Evolutionary conservation across 2,888 invertebrate species (phyloP), one percentile per base, ranked within the genome.

Genomic region (Zootermopsis nevadensis): DNA sequence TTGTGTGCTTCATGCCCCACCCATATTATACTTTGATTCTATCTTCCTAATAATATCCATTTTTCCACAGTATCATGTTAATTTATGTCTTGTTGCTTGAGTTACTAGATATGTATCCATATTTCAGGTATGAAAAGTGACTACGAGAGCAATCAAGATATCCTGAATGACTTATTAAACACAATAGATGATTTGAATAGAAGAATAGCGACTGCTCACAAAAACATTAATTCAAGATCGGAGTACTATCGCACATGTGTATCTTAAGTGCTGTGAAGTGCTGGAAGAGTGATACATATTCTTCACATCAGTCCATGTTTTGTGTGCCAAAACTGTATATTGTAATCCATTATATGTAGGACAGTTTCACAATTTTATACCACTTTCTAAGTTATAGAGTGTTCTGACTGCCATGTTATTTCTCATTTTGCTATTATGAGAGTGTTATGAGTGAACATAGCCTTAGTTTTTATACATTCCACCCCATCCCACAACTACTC

Each of bases 81-180:
- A 27, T 27, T 27, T 66, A 7, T 12, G 2, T 66, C 3, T 30
- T 66, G 8, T 66, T 66, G 3, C 10, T n/a, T 27, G 66, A 66
- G n/a, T n/a, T n/a, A n/a, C 66, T 66, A n/a, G 12, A 12, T 27
- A 27, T 30, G 30, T 66, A n/a, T 60, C 3, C 6, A 27, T 80
- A 55, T 88, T 88, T 30, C 85, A 90, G 92, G 89, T 85, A 92
- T 95, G 93, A 94, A 95, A 87, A 91, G 91, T 85, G 91, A 94
- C 79, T 94, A 95, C 88, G 92, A 91, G 85, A 92, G 92, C 81
- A 93, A 95, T 87, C 94, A 94, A 86, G 91, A 91, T 80, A 91
- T 91, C 83, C 89, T 96, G 80, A 89, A 89, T 72, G 90, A 91
- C 81, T 90, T 95, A 81, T 93, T 93, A 86, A 89, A 89, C 1